Evolutionary conservation across 2,113 vertebrate species (phyloP).

Genomic region (Micronisus gabar): DNA sequence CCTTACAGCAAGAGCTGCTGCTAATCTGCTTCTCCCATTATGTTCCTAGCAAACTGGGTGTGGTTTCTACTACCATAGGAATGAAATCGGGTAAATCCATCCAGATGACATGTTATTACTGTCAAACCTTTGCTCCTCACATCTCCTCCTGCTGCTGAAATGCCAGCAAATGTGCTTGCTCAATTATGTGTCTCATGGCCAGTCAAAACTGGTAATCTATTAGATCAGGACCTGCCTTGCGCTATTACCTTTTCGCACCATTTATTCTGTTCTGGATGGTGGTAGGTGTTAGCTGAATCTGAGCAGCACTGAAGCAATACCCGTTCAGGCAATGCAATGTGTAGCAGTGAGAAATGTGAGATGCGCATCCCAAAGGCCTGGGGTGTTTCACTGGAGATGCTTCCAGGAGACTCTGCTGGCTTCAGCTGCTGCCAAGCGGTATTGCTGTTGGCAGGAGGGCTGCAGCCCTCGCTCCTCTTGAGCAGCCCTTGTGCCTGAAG

Average conservation of each 20-base stretch:
- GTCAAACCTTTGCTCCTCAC: neutral
- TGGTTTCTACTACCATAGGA: neutral
- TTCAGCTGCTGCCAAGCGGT: neutral
- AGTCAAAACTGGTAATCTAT: neutral
- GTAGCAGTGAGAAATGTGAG: neutral
- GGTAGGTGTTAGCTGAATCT: neutral
- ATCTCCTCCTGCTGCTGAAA: neutral
- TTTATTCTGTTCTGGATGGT: neutral
- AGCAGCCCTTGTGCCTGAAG: neutral
- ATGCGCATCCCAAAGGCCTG: neutral
- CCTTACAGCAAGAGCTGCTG: neutral
- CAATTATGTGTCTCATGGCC: neutral
- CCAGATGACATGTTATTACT: neutral
- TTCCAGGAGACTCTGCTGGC: neutral
- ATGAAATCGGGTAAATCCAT: neutral
- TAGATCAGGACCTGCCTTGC: neutral
- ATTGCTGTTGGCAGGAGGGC: neutral
- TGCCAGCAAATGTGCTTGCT: neutral
- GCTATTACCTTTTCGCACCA: neutral
- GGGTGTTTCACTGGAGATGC: neutral
- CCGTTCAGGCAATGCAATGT: fast-evolving
- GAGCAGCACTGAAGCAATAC: neutral
- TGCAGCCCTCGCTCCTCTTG: neutral
- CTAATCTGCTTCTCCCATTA: neutral
- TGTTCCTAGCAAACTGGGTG: neutral